Evolutionary conservation across 2,797 vertebrate genomes (phyloP), one percentile per base, ranked within the genome.

Genomic region (Zalophus californianus): DNA sequence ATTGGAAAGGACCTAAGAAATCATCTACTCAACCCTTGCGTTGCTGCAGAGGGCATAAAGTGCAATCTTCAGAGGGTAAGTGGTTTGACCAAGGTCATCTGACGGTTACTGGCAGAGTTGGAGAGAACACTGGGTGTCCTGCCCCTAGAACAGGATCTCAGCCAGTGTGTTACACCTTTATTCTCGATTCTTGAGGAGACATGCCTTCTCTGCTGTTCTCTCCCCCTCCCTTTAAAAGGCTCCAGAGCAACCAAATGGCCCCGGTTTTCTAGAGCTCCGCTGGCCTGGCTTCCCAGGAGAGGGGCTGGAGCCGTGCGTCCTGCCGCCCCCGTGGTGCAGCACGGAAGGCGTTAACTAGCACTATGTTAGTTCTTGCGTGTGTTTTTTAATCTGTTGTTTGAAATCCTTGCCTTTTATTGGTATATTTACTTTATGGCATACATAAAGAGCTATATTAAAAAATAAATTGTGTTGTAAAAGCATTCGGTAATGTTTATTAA

Each of bases 401-500:
- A 96, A 97, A 98, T 96, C 92, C 79, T 90, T 97, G 93, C 88
- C 83, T 97, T 98, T 98, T 98, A 98, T 97, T 97, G 97, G 97
- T 98, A 97, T 98, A 97, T 98, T 98, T 98, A 97, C 96, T 98
- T 98, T 98, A 98, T 93, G 95, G 95, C 97, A 92, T 97, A 95
- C 97, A 96, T 98, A 97, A 98, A 98, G 97, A 97, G 96, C 95
- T 96, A 68, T 98, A 98, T 98, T 98, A 97, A 98, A 98, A 98
- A 98, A 97, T 97, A 98, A 98, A 98, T 97, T 97, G 98, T 98
- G 98, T 97, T 98, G 97, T 97, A 98, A 98, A 98, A 95, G 96
- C 97, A 85, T 97, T 97, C 52, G 68, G 96, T 97, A 97, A 97
- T 98, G 98, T 98, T 98, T 98, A 98, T 98, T 98, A 98, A 98